Evolutionary conservation across 2,888 invertebrate genomes (phyloP), one percentile per base, ranked within the genome.

Genomic region (Drosophila rubida): DNA sequence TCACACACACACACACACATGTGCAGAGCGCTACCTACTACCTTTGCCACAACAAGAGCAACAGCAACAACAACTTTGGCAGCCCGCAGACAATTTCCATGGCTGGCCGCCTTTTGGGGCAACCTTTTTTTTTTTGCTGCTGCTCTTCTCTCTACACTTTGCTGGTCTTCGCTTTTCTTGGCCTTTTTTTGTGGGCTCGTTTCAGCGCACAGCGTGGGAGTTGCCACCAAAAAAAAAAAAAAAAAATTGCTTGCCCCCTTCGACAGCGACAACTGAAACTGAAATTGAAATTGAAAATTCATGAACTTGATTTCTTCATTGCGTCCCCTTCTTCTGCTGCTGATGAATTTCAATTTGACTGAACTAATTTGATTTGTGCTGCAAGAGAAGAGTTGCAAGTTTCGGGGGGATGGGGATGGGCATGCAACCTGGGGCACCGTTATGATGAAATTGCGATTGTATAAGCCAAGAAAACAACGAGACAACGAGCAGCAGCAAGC

Each of bases 371-470:
- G 64, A 74, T 74, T 85, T 66, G 70, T 67, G 69, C 45, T 44
- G 63, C 30, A 11, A n/a, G n/a, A 4, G n/a, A 32, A 25, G 25
- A 5, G 25, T 7, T 7, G n/a, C n/a, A n/a, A n/a, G n/a, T 25
- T 25, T 1, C 4, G 23, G 23, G 23, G 5, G 23, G 23, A 23
- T 1, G 25, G 39, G 9, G 14, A 19, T 19, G 13, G 41, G 51
- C 64, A 63, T 27, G 42, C 44, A 27, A 48, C 37, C 23, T 57
- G 25, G 42, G 50, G 49, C 54, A 81, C 78, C 84, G 84, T 84
- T 84, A 81, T 81, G 80, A 81, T 84, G 84, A 81, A 81, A 84
- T 84, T 84, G 84, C 84, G 78, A 83, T 81, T 81, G 84, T 83
- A 78, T 81, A 81, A 74, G 77, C 73, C 48, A 62, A 11, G n/a